A percentile compares a stretch with the other conserved stretches of the same genome.
Evolutionary conservation across 2,113 vertebrate genomes (phyloP).

Genomic region (Aythya baeri): DNA sequence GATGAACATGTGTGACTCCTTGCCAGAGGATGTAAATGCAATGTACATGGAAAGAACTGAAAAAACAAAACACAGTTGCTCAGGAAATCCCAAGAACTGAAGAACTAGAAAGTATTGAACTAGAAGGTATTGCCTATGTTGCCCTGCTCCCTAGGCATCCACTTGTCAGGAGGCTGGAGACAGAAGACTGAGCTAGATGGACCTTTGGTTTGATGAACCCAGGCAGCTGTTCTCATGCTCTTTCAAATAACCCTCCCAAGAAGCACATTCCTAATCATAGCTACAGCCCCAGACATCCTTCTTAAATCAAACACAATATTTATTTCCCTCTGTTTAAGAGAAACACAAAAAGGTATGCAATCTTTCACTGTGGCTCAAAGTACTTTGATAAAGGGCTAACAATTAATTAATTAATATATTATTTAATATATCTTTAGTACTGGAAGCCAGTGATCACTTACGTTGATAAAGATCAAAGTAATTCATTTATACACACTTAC

Average conservation of each 20-base stretch:
- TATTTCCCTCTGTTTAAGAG: neutral
- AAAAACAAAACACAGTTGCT: neutral
- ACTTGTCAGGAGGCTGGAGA: neutral
- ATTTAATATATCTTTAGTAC: slow-evolving; percentile 25
- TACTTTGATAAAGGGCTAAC: neutral
- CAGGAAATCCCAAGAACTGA: neutral
- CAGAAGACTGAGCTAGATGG: neutral
- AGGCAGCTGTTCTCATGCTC: neutral
- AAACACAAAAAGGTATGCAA: neutral
- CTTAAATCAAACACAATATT: neutral
- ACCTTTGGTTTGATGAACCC: neutral
- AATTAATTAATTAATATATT: neutral
- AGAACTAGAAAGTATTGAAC: neutral
- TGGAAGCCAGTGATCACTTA: slow-evolving; percentile 17
- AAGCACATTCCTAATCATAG: neutral
- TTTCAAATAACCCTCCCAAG: neutral
- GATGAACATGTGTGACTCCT: neutral
- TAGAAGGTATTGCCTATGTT: neutral
- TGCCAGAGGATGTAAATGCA: neutral
- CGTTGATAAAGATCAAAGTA: neutral
- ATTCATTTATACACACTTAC: slow-evolving; percentile 26
- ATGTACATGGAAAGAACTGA: neutral
- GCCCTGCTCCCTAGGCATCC: neutral
- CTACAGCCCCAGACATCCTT: neutral
- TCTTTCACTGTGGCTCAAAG: neutral